Base-by-base conservation (phyloP, 2,113 vertebrate species). In the Tragelaphus imberbis region DNA sequence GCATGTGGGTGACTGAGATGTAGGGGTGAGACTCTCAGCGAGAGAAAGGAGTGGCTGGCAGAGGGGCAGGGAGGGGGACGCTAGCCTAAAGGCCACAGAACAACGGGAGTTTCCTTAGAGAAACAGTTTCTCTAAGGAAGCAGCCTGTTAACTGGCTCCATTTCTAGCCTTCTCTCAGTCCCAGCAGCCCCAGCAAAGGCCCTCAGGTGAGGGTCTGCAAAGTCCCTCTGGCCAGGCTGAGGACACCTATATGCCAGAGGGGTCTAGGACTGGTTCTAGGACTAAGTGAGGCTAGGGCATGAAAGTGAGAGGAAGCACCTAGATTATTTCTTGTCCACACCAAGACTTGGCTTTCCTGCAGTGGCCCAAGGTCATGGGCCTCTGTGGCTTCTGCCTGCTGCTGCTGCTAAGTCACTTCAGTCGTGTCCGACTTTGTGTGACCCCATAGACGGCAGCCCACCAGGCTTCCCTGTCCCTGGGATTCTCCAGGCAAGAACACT, bases 221-320 rank as follows among this genome's bases (percentile, higher is more conserved):
- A 0, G 30, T 4, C 14, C 51, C 44, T 19, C 44, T 2, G 7
- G 7, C 59, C 61, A 30, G 84, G 61, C 63, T 27, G n/a, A n/a
- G n/a, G n/a, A n/a, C n/a, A n/a, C n/a, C n/a, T n/a, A n/a, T n/a
- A n/a, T n/a, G n/a, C n/a, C n/a, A n/a, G n/a, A n/a, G n/a, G n/a
- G n/a, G n/a, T n/a, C n/a, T n/a, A n/a, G n/a, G n/a, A n/a, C n/a
- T 21, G 49, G 71, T 27, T 27, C 21, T 1, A 0, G 28, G 44
- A 84, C 36, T 0, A 12, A n/a, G 33, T 0, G 3, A 77, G 44
- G 44, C 75, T 1, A 4, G 40, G 40, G 55, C 1, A 1, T 14
- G 17, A 0, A 3, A 47, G 47, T 19, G 36, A 81, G 65, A 17
- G 33, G 44, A 65, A 84, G 49, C n/a, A 47, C 28, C 0, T 0